These are phyloP conservation scores for Corythornis madagascariensis DNA, from an alignment of 2,113 vertebrate species.

Conservation along the genomic window DNA sequence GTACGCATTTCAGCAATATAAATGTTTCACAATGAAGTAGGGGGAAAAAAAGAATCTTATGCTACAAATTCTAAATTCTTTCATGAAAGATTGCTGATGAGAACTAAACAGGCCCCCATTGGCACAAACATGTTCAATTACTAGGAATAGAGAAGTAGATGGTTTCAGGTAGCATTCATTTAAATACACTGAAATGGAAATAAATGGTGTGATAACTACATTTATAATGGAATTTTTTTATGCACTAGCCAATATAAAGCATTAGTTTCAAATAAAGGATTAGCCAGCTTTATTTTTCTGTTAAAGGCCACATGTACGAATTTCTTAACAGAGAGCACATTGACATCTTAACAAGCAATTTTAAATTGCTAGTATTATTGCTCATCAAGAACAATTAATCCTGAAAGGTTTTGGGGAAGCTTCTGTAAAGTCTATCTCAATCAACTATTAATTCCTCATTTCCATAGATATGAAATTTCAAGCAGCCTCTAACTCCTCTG, in stretches of 20 bases:
- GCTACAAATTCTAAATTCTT: background rate
- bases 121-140: background rate
- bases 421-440: background rate
- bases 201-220: slow-evolving; percentile 1
- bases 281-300: slow-evolving; percentile 6
- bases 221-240: slow-evolving; percentile 15
- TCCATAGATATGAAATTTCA: slow-evolving; percentile 27
- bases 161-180: background rate
- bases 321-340: slow-evolving; percentile 13
- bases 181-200: background rate
- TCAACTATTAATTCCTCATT: slow-evolving; percentile 36
- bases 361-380: slow-evolving; percentile 48
- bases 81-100: background rate
- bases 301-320: slow-evolving; percentile 15
- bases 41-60: background rate
- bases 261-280: background rate
- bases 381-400: slow-evolving; percentile 39
- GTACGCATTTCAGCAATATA: background rate
- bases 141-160: background rate
- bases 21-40: background rate
- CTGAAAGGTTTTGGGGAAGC: slow-evolving; percentile 9
- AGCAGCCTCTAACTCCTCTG: background rate
- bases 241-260: background rate
- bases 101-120: background rate
- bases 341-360: slow-evolving; percentile 40